Base-by-base conservation (phyloP, 1,140 invertebrate genomes). In the Temnothorax longispinosus region DNA sequence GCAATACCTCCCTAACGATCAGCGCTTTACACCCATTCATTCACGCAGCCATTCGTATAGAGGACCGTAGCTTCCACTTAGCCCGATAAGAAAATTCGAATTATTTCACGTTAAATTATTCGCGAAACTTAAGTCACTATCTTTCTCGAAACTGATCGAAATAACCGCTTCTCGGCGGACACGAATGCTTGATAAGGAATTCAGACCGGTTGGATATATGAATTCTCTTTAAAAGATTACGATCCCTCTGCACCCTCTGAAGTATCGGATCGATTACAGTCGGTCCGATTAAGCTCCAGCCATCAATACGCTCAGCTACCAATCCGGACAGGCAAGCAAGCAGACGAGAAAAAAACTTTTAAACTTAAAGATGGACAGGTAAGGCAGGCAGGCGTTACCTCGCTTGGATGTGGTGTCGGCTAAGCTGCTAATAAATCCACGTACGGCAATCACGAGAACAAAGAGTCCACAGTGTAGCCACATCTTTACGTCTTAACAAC, bases 401-500 rank as follows among this genome's bases (percentile, higher is more conserved):
- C 94, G 93, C 89, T 95, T 95, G 89, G 94, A 94, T 87, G 93
- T 94, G 81, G 91, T 95, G 93, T 94, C 93, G 88, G 94, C 93
- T 92, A 84, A 84, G 80, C 92, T 95, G 92, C 92, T 95, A 94
- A 94, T 94, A 94, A 95, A 95, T 95, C 93, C 94, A 95, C 93
- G 93, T 94, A 94, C 92, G 90, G 92, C 93, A 94, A 95, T 95
- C 93, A 95, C 94, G 94, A 95, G 93, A 95, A 95, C 93, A 94
- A 95, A 94, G 91, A 95, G 94, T 95, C 95, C 94, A 94, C 93
- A 95, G 92, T 93, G 94, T 95, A 95, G 92, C 94, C 94, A 95
- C 95, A 95, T 95, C 93, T 95, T 95, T 95, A 95, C 91, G 94
- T 95, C 94, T 95, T 95, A 95, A 95, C 94, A 95, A 95, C 94